These are phyloP conservation scores for Tadarida brasiliensis DNA, from an alignment of 2,797 vertebrate species.

Conservation along the genomic window DNA sequence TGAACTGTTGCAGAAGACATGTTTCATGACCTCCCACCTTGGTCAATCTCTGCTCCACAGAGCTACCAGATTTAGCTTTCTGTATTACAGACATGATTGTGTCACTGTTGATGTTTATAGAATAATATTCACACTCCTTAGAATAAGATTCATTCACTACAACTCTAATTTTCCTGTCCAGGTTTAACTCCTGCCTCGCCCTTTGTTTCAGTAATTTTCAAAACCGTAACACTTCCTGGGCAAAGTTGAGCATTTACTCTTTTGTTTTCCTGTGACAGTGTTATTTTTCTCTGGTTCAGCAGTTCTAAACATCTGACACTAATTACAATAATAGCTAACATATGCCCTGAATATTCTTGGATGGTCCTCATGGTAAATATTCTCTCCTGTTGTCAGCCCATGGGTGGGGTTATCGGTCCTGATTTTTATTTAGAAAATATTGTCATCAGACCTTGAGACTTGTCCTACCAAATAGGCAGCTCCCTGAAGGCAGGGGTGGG, in stretches of 20 bases:
- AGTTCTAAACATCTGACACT: conserved; percentile 71
- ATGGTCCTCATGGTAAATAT: conserved; percentile 36
- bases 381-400: not conserved
- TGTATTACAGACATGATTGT: not conserved
- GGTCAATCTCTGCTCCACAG: not conserved
- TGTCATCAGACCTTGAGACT: not conserved
- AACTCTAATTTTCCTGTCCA: not conserved
- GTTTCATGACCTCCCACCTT: not conserved
- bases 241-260: not conserved
- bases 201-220: conserved; percentile 11
- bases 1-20: not conserved
- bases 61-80: not conserved
- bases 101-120: not conserved
- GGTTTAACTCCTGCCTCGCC: not conserved
- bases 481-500: conserved; percentile 52
- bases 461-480: not conserved
- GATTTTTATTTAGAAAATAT: conserved; percentile 61
- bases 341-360: conserved; percentile 31
- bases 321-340: conserved; percentile 69
- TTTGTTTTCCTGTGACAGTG: not conserved
- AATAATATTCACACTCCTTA: not conserved
- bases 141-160: not conserved
- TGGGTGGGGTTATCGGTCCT: not conserved
- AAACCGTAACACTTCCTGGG: not conserved
- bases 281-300: not conserved